phyloP scores from a whole-genome alignment of 2,888 invertebrate genomes.

The Mermis nigrescens region DNA sequence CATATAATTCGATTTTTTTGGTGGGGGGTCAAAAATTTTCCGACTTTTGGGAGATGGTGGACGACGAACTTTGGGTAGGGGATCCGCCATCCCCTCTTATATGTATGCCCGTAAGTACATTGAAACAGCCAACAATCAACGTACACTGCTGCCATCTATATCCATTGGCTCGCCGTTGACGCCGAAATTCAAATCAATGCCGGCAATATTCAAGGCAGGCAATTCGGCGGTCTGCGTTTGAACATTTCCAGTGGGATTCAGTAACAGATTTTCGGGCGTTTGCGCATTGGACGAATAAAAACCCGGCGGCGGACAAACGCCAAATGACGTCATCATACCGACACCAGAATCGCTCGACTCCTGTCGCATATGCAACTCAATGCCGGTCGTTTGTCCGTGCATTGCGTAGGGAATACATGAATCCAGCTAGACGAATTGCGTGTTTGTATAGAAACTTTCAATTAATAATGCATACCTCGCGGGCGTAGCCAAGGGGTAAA shows the following conservation, averaged over 20 bases:
- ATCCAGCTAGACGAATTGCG: no score
- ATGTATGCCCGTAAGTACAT: not conserved
- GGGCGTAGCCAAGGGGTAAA: no score
- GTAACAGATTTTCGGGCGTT: constrained; percentile 76
- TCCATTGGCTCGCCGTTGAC: not conserved
- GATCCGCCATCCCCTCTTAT: no score
- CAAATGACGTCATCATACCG: constrained; percentile 47
- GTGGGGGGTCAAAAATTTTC: no score
- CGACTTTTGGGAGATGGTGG: no score
- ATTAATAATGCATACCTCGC: no score
- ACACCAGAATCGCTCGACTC: constrained; percentile 84
- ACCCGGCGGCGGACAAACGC: no score
- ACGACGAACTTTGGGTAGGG: no score
- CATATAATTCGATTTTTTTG: no score
- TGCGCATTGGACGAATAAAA: constrained; percentile 47
- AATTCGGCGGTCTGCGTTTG: not conserved
- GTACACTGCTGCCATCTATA: not conserved
- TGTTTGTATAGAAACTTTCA: no score
- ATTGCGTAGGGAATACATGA: no score
- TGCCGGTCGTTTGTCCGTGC: constrained; percentile 28
- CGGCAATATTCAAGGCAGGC: constrained; percentile 29
- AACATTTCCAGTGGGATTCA: no score
- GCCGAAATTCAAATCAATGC: constrained; percentile 30
- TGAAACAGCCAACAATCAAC: not conserved
- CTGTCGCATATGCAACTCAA: constrained; percentile 67